Evolutionary conservation across 1,140 invertebrate species (phyloP), one percentile per base, ranked within the genome.

Genomic region (Babylonia areolata): DNA sequence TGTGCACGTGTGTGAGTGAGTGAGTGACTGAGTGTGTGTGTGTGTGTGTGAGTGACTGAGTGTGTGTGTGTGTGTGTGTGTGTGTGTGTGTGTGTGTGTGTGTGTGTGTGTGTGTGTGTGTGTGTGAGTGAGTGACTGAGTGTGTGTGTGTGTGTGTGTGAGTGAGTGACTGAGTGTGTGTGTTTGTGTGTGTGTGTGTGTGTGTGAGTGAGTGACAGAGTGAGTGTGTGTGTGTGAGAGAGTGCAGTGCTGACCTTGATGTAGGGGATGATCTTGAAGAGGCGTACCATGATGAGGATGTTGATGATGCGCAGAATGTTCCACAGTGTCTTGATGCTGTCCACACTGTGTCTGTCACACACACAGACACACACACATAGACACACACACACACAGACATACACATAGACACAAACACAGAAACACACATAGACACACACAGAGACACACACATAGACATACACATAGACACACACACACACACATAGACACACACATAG

Each of bases 231-330:
- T 46, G 42, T 46, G 42, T 46, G 42, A 6, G 42, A 6, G 42
- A 6, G 42, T 46, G 42, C 15, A n/a, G n/a, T 64, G 58, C 81
- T 83, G 79, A 94, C 93, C 90, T 93, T 92, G 71, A 93, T 91
- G 81, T 92, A 88, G 31, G 93, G 91, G 75, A 94, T 93, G 79
- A 94, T 89, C 35, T 92, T 87, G 12, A 94, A 85, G 39, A 94
- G 86, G 31, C 93, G 78, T 33, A 93, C 89, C 89, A 94, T 92
- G 42, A 94, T 93, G 1, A 94, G 88, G 81, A 94, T 93, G 86
- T 94, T 94, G 71, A 93, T 91, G 51, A 94, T 84, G 42, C 93
- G 86, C 1, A 93, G 90, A 40, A 93, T 85, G 79, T 94, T 93
- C 93, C 93, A 94, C 77, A 94, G 81, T 6, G 85, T 89, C n/a